Conservation (phyloP, 2,113 vertebrate species). For the Protobothrops mucrosquamatus region DNA sequence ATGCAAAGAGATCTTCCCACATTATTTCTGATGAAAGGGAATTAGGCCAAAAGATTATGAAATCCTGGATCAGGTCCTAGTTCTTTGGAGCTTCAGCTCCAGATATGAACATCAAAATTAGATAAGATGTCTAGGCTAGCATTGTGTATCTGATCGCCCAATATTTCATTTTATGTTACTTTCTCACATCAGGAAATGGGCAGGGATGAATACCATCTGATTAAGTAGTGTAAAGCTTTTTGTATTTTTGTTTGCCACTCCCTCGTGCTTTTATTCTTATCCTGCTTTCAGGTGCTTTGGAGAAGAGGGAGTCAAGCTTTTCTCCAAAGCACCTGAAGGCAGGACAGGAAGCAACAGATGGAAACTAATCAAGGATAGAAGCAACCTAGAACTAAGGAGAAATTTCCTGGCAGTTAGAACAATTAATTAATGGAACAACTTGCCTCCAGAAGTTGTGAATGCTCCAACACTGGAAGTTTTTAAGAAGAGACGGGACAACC, state of each 20-base stretch:
- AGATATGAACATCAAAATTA: background rate
- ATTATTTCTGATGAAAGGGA: background rate
- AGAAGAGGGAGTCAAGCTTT: no score
- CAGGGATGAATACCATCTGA: background rate
- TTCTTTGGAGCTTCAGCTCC: background rate
- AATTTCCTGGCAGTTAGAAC: no score
- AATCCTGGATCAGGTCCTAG: background rate
- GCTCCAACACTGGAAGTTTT: no score
- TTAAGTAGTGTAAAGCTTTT: background rate
- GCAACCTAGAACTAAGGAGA: no score
- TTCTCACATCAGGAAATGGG: background rate
- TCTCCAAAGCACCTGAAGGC: no score
- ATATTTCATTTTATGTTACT: background rate
- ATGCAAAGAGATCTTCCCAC: background rate
- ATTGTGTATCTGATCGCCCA: background rate
- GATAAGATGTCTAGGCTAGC: fast-evolving
- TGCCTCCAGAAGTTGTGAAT: no score
- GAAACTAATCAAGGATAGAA: no score
- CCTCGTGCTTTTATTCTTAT: background rate
- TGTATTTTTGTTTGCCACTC: background rate
- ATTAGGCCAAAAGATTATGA: background rate
- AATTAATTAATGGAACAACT: no score
- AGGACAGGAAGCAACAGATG: no score
- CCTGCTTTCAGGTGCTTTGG: no score
- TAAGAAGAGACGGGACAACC: no score